phyloP scores from a whole-genome alignment of 1,140 invertebrate species.

The Nixonia krombeini region DNA sequence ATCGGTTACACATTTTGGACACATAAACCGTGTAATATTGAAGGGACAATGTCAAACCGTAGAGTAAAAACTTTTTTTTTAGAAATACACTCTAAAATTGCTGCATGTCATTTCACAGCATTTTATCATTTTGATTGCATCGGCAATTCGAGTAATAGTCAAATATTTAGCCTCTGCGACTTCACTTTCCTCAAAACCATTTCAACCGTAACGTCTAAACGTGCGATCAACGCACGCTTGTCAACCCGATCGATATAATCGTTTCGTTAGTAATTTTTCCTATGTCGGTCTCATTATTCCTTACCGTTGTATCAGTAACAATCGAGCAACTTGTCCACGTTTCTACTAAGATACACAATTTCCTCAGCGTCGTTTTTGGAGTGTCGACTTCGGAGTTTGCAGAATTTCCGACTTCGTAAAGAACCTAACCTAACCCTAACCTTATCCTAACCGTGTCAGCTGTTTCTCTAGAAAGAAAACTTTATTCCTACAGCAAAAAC shows the following conservation, averaged over 20 bases:
- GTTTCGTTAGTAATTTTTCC: no score
- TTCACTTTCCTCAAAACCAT: no score
- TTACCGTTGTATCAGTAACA: no score
- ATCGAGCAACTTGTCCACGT: no score
- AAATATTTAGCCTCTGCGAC: no score
- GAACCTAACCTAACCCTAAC: no score
- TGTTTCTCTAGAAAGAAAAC: no score
- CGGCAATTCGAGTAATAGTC: slow-evolving; percentile 62
- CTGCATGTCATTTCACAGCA: slow-evolving; percentile 38
- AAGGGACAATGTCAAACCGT: slow-evolving; percentile 19
- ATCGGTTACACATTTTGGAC: not conserved
- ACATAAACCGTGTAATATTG: slow-evolving; percentile 36
- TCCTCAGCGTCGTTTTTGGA: slow-evolving; percentile 7
- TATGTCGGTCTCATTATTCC: no score
- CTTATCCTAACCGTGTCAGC: no score
- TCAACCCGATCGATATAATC: no score
- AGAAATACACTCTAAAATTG: slow-evolving; percentile 28
- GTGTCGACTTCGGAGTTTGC: slow-evolving; percentile 37
- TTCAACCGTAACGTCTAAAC: no score
- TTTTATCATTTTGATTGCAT: slow-evolving; percentile 62
- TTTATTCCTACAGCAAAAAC: not conserved
- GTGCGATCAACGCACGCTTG: not conserved
- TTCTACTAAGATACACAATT: not conserved
- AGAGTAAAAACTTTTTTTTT: slow-evolving; percentile 49
- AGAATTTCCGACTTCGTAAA: slow-evolving; percentile 2